phyloP scores from a whole-genome alignment of 2,113 vertebrate genomes.

The Mormyrus iriodes region DNA sequence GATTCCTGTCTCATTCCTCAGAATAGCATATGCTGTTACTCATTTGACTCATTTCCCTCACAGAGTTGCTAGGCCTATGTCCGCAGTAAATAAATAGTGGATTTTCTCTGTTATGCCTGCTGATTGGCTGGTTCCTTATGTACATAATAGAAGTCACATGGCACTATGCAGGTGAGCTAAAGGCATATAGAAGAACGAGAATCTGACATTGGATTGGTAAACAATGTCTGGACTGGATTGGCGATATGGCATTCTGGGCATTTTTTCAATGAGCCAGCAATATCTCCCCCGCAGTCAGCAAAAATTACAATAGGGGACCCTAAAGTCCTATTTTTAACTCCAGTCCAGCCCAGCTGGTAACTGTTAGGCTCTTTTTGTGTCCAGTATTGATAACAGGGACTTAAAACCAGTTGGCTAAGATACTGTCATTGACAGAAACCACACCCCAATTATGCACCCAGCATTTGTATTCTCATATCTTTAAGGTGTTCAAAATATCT shows the following conservation, averaged over 20 bases:
- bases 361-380: background rate
- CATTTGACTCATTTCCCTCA: background rate
- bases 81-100: slow-evolving; percentile 27
- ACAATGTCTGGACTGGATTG: background rate
- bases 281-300: background rate
- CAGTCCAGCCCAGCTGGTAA: background rate
- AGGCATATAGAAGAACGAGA: background rate
- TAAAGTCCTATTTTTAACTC: background rate
- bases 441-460: background rate
- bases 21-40: background rate
- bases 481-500: background rate
- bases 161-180: background rate
- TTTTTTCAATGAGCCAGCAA: background rate
- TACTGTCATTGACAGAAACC: background rate
- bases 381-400: background rate
- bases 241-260: background rate
- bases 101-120: slow-evolving; percentile 34
- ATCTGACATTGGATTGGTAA: background rate
- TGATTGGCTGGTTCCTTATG: slow-evolving; percentile 36
- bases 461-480: background rate
- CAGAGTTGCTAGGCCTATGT: background rate
- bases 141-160: slow-evolving; percentile 29
- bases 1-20: background rate
- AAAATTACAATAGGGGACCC: background rate
- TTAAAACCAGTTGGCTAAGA: background rate